These are phyloP conservation scores for Pterois miles DNA, from an alignment of 2,797 vertebrate genomes.

Conservation along the genomic window DNA sequence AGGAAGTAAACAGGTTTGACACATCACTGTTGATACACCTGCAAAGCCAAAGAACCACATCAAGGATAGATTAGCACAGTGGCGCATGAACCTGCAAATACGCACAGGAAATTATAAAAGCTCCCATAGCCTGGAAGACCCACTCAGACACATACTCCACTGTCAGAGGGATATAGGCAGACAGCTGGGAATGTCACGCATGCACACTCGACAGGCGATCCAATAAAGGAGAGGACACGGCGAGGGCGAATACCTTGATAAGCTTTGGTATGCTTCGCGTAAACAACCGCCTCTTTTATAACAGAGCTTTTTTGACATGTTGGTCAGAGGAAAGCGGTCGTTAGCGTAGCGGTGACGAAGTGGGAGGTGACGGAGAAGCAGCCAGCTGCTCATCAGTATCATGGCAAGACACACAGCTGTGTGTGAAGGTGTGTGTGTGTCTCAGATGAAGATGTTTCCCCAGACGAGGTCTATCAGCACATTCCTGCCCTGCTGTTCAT, in stretches of 20 bases:
- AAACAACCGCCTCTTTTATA: constrained; percentile 48
- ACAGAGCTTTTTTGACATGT: constrained; percentile 1
- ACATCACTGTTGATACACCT: constrained; percentile 59
- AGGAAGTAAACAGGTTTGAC: constrained; percentile 63
- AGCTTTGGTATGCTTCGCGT: constrained; percentile 38
- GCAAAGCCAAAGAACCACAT: constrained; percentile 46
- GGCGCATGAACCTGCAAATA: background rate
- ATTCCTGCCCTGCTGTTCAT: constrained; percentile 48
- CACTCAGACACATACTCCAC: constrained; percentile 13
- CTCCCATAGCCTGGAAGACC: background rate
- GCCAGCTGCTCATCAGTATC: constrained; percentile 50
- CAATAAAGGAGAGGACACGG: constrained; percentile 58
- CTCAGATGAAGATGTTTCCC: constrained; percentile 62
- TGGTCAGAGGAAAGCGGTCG: background rate
- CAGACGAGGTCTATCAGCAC: constrained; percentile 45
- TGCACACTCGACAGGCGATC: constrained; percentile 47
- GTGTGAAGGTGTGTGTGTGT: constrained; percentile 4
- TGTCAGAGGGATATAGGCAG: constrained; percentile 47
- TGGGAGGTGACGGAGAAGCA: background rate
- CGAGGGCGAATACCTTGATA: constrained; percentile 57
- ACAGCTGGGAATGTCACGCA: constrained; percentile 75
- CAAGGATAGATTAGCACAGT: constrained; percentile 52
- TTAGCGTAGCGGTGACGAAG: constrained; percentile 2
- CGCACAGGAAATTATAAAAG: constrained; percentile 44
- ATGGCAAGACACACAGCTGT: constrained; percentile 38